These are phyloP conservation scores for Xanthorhoe designata DNA, from an alignment of 2,888 invertebrate genomes.

Conservation along the genomic window DNA sequence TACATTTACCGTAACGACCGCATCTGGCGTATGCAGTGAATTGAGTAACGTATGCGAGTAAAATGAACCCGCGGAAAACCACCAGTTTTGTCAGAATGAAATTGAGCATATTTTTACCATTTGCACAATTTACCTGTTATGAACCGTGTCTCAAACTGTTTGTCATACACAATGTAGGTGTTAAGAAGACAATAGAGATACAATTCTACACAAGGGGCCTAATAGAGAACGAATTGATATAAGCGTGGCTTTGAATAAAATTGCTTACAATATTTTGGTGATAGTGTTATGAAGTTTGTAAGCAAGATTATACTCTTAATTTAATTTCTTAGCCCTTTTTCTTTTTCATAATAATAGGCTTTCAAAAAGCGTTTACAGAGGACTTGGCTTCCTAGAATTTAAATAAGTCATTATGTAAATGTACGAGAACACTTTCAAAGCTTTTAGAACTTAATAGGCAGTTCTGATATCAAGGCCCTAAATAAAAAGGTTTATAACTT, in stretches of 20 bases:
- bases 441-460: conserved; percentile 55
- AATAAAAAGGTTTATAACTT: conserved; percentile 49
- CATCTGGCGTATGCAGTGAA: conserved; percentile 32
- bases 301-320: not conserved
- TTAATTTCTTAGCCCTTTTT: conserved; percentile 19
- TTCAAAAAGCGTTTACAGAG: conserved; percentile 58
- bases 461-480: conserved; percentile 50
- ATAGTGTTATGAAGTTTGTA: not conserved
- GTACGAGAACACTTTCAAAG: conserved; percentile 52
- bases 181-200: conserved; percentile 8
- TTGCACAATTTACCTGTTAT: conserved; percentile 24
- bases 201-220: not conserved
- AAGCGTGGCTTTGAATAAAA: conserved; percentile 4
- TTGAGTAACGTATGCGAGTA: conserved; percentile 30
- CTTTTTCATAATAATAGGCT: conserved; percentile 45
- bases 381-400: conserved; percentile 53
- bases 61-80: conserved; percentile 28
- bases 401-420: conserved; percentile 63
- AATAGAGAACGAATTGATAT: conserved; percentile 1
- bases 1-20: conserved; percentile 31
- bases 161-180: conserved; percentile 11
- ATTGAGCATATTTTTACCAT: conserved; percentile 34
- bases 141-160: conserved; percentile 12
- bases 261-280: not conserved
- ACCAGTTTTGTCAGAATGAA: conserved; percentile 27